phyloP scores from a whole-genome alignment of 2,888 invertebrate species.

The Mythimna impura region DNA sequence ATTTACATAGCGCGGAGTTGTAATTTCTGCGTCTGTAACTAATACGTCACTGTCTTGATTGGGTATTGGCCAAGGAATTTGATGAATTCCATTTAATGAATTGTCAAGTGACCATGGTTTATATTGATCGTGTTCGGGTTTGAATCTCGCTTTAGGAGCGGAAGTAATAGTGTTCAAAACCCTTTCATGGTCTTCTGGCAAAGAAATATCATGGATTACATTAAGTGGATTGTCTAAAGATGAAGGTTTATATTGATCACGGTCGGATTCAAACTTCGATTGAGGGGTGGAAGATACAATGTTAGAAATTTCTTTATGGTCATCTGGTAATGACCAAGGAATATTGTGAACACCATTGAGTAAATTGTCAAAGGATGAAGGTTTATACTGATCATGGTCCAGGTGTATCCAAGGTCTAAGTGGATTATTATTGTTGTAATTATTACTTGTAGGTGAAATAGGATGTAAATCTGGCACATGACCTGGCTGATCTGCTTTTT shows the following conservation, averaged over 20 bases:
- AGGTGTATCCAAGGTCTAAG: conserved; percentile 8
- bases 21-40: neutral
- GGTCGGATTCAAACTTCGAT: neutral
- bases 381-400: conserved; percentile 19
- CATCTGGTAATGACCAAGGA: conserved; percentile 10
- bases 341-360: conserved; percentile 20
- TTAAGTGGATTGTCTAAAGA: conserved; percentile 14
- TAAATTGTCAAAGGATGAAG: conserved; percentile 16
- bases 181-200: neutral
- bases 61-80: conserved; percentile 1
- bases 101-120: conserved; percentile 10
- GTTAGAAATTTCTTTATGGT: neutral
- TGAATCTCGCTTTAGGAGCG: neutral
- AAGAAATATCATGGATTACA: conserved; percentile 13
- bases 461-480: neutral
- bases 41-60: conserved; percentile 8
- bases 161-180: neutral
- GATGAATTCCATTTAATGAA: conserved; percentile 7
- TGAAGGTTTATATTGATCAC: conserved; percentile 4
- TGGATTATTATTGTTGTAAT: neutral
- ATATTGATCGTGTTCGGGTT: conserved; percentile 12
- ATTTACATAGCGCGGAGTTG: neutral
- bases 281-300: neutral
- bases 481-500: neutral
- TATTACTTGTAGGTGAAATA: conserved; percentile 2